Percentiles rank a stretch among this genome's conserved stretches.
Conservation (phyloP, 2,113 vertebrate genomes). For the Cheirogaleus medius region DNA sequence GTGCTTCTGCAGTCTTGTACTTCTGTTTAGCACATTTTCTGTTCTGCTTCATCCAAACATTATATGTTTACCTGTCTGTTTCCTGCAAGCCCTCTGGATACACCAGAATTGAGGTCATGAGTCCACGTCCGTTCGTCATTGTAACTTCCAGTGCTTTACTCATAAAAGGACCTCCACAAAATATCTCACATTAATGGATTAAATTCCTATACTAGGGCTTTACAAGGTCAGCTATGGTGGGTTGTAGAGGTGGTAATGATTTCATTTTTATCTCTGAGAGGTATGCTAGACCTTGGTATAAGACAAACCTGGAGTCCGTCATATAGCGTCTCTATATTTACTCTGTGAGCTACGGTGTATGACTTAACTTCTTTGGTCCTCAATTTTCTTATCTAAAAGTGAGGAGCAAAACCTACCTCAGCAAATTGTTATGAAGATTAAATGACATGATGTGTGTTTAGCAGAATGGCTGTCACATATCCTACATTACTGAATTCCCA, state of each 20-base stretch:
- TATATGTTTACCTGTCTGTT: background rate
- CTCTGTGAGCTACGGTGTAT: background rate
- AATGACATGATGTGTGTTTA: background rate
- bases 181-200: background rate
- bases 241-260: background rate
- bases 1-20: too few species aligned
- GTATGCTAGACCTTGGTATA: background rate
- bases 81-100: background rate
- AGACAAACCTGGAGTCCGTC: background rate
- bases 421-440: background rate
- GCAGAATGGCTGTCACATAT: background rate
- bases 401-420: background rate
- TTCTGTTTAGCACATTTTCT: constrained; percentile 23
- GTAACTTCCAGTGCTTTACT: background rate
- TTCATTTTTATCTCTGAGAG: background rate
- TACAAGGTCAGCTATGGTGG: background rate
- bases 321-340: background rate
- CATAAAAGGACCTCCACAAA: background rate
- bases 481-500: background rate
- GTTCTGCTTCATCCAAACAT: background rate
- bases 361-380: background rate
- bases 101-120: background rate
- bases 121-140: background rate
- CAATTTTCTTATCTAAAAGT: background rate
- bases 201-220: background rate